Conservation (phyloP, 2,113 vertebrate genomes). For the Danio rerio region DNA sequence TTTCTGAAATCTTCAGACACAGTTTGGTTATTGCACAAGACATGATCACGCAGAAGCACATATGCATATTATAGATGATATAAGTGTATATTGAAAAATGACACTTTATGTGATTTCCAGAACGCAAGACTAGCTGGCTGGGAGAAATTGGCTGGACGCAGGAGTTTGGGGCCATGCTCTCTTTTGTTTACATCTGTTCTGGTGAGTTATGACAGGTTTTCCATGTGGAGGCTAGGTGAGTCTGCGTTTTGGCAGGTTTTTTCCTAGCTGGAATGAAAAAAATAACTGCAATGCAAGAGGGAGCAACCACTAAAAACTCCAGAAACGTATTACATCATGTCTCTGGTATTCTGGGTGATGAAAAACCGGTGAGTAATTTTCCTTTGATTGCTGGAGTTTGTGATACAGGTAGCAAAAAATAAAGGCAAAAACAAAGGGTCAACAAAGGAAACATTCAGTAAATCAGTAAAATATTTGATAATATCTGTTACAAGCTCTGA, state of each 20-base stretch:
- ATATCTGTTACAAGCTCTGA: neutral
- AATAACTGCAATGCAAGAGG: slow-evolving; percentile 29
- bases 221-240: slow-evolving; percentile 8
- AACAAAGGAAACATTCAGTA: neutral
- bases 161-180: slow-evolving; percentile 4
- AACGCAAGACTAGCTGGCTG: neutral
- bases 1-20: neutral
- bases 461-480: neutral
- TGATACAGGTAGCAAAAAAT: slow-evolving; percentile 1
- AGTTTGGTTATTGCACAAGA: neutral
- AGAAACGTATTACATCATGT: slow-evolving; percentile 44
- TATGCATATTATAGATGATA: slow-evolving; percentile 26
- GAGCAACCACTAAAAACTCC: slow-evolving; percentile 19
- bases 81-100: slow-evolving; percentile 12
- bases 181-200: slow-evolving; percentile 30
- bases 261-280: slow-evolving; percentile 30
- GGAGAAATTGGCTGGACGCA: neutral
- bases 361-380: slow-evolving; percentile 7
- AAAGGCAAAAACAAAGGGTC: neutral
- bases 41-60: neutral
- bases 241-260: slow-evolving; percentile 34
- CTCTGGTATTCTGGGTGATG: slow-evolving; percentile 24
- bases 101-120: slow-evolving; percentile 24
- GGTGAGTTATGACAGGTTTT: slow-evolving; percentile 45
- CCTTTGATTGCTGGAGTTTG: slow-evolving; percentile 16